Conservation (phyloP, 2,888 invertebrate genomes). For the Ferrisia virgata region DNA sequence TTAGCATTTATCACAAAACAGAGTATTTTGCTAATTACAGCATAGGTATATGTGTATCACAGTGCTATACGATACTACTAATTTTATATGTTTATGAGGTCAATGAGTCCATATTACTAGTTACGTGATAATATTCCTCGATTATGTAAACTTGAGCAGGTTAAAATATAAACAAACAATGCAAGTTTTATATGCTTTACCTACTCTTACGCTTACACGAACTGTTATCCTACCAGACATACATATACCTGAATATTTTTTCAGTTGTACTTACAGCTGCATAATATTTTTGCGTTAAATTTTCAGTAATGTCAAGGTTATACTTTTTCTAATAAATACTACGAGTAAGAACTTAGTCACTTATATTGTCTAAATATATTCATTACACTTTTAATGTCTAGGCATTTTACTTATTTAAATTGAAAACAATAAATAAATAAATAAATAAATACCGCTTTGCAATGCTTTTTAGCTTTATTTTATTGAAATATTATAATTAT, state of each 20-base stretch:
- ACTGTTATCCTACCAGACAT: neutral
- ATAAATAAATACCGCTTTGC: too few relatives aligned
- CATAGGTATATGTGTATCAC: neutral
- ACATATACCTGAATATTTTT: neutral
- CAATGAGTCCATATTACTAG: neutral
- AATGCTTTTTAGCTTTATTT: too few relatives aligned
- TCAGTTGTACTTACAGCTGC: neutral
- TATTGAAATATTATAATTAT: too few relatives aligned
- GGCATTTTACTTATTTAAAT: too few relatives aligned
- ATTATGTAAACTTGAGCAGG: neutral
- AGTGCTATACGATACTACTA: neutral
- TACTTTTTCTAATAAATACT: too few relatives aligned
- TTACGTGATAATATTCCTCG: neutral
- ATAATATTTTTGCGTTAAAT: neutral
- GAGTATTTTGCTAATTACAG: neutral
- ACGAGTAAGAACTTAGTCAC: too few relatives aligned
- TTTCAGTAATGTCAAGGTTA: neutral
- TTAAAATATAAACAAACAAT: neutral
- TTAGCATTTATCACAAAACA: neutral
- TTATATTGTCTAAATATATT: too few relatives aligned
- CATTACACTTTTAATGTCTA: too few relatives aligned
- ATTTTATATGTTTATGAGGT: conserved; percentile 1
- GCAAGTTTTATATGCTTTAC: too few relatives aligned
- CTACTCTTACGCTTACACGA: neutral
- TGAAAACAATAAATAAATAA: too few relatives aligned